Conservation (phyloP, 1,140 invertebrate genomes). For the Argopecten irradians region DNA sequence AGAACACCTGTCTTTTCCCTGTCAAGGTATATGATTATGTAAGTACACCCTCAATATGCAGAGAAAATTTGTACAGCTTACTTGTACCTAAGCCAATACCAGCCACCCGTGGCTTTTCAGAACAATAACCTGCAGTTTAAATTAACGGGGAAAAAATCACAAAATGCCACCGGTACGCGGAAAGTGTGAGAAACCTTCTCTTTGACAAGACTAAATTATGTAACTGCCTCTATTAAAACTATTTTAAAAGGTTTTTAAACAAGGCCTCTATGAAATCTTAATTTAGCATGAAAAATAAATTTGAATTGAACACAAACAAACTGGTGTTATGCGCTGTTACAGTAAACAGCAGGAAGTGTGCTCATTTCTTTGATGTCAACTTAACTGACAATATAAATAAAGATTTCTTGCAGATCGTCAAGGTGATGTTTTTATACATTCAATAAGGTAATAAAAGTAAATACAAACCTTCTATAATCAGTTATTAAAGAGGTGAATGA, state of each 20-base stretch:
- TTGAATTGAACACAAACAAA: constrained; percentile 4
- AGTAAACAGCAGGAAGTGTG: background rate
- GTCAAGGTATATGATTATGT: background rate
- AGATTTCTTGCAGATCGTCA: no score
- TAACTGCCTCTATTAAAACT: constrained; percentile 10
- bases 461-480: no score
- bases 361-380: background rate
- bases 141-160: background rate
- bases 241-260: background rate
- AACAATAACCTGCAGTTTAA: background rate
- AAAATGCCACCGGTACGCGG: background rate
- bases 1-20: background rate
- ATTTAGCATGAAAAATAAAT: constrained; percentile 10
- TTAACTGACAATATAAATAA: no score
- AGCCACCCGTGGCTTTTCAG: background rate
- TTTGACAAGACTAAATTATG: background rate
- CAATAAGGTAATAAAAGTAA: no score
- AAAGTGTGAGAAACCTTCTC: background rate
- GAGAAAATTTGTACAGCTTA: background rate
- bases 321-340: background rate
- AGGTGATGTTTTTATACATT: no score
- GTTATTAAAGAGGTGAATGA: no score
- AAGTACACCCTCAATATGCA: background rate
- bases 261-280: background rate
- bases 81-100: background rate